These are phyloP conservation scores for Chiroxiphia lanceolata DNA, from an alignment of 2,797 vertebrate genomes.

Conservation along the genomic window DNA sequence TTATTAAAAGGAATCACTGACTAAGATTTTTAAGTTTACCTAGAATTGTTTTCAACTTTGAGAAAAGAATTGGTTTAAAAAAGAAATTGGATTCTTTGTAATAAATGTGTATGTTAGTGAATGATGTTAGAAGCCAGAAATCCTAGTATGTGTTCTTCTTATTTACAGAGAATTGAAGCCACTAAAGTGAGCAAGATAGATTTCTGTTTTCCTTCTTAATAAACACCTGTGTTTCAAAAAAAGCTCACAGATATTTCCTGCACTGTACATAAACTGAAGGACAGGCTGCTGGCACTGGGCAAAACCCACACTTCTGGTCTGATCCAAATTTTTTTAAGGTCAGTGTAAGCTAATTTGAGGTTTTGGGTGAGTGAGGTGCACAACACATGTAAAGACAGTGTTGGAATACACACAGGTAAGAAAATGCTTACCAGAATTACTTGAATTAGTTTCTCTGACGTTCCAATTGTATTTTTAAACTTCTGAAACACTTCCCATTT, in stretches of 20 bases:
- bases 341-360: not conserved
- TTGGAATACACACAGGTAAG: not conserved
- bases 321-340: not conserved
- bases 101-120: not conserved
- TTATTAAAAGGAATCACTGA: not conserved
- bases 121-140: not conserved
- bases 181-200: not conserved
- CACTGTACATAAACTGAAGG: not conserved
- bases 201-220: not conserved
- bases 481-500: not conserved
- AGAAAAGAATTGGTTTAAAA: not conserved
- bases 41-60: not conserved
- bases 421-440: not conserved
- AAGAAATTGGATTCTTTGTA: not conserved
- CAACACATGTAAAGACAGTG: not conserved
- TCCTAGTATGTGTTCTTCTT: not conserved
- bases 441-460: not conserved
- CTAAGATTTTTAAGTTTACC: not conserved
- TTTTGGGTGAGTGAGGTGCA: not conserved
- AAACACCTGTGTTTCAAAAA: not conserved
- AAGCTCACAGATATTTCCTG: not conserved
- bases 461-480: not conserved
- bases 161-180: not conserved
- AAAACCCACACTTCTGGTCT: not conserved
- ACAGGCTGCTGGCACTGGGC: not conserved